Evolutionary conservation across 2,113 vertebrate genomes (phyloP), one percentile per base, ranked within the genome.

Genomic region (Ochotona curzoniae): DNA sequence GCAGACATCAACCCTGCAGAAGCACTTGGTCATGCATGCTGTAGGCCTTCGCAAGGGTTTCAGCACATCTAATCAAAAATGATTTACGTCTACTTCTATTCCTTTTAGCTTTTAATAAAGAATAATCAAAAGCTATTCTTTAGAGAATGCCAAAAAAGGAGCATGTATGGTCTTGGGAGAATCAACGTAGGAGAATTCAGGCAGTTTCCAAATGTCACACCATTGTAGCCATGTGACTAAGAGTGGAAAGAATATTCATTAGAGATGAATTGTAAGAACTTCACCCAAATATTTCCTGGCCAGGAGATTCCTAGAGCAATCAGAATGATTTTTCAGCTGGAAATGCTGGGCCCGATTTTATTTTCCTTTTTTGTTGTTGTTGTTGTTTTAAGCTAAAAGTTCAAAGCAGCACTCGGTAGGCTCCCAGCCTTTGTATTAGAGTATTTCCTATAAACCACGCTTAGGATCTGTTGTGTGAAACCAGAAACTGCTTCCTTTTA

Each of bases 51-150:
- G 71, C 89, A 91, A 87, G 85, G 63, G 17, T 87, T 93, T 94
- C 78, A 87, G 83, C 69, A 60, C 20, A 81, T 76, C 91, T 93
- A 94, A 94, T 96, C 94, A 96, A 84, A 95, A 80, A 78, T 95
- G 87, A 96, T 93, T 95, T 91, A 94, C 87, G 87, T 84, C 89
- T 70, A 64, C 91, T 91, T 95, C 25, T 60, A 20, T 94, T 96
- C 90, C 93, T 93, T 94, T 94, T 92, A 94, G 93, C 89, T 95
- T 95, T 91, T 94, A 96, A 93, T 97, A 92, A 96, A 93, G 94
- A 93, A 92, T 89, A 95, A 97, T 93, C 94, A 95, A 82, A 91
- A 86, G 84, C 84, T 84, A 74, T 92, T 95, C 92, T 95, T 84
- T 69, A 87, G 94, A 94, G 96, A 64, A 26, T 91, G 84, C 93